Evolutionary conservation across 2,113 vertebrate species (phyloP).

Genomic region (Lepus timidus): DNA sequence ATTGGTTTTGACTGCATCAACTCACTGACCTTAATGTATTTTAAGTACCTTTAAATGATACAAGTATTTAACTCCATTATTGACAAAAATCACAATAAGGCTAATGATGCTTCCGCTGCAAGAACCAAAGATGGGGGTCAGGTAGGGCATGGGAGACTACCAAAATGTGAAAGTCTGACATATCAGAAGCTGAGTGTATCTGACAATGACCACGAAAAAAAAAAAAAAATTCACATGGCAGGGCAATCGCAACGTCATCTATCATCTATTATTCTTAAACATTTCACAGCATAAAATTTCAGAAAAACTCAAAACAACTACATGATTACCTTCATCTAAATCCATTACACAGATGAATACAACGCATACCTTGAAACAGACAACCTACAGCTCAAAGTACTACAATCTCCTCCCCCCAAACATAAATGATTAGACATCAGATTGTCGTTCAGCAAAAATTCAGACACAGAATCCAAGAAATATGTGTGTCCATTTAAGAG

Average conservation of each 20-base stretch:
- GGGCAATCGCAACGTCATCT: constrained; percentile 81
- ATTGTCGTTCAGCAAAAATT: constrained; percentile 88
- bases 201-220: constrained; percentile 84
- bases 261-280: constrained; percentile 80
- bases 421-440: constrained; percentile 82
- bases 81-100: constrained; percentile 82
- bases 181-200: constrained; percentile 76
- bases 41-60: constrained; percentile 73
- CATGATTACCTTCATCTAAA: constrained; percentile 80
- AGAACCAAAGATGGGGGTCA: constrained; percentile 67
- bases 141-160: constrained; percentile 74
- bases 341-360: constrained; percentile 83
- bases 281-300: constrained; percentile 84
- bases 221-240: constrained; percentile 78
- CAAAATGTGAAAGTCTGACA: constrained; percentile 84
- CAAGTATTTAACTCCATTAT: constrained; percentile 81
- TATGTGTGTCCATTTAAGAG: constrained; percentile 89
- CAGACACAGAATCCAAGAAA: constrained; percentile 89
- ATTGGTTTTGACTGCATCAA: constrained; percentile 72
- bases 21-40: constrained; percentile 82
- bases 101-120: constrained; percentile 91
- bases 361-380: constrained; percentile 78
- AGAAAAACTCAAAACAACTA: constrained; percentile 83
- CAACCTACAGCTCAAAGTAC: constrained; percentile 81
- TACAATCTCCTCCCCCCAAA: constrained; percentile 87